phyloP scores from a whole-genome alignment of 2,797 vertebrate genomes.

The Heterohyrax brucei region DNA sequence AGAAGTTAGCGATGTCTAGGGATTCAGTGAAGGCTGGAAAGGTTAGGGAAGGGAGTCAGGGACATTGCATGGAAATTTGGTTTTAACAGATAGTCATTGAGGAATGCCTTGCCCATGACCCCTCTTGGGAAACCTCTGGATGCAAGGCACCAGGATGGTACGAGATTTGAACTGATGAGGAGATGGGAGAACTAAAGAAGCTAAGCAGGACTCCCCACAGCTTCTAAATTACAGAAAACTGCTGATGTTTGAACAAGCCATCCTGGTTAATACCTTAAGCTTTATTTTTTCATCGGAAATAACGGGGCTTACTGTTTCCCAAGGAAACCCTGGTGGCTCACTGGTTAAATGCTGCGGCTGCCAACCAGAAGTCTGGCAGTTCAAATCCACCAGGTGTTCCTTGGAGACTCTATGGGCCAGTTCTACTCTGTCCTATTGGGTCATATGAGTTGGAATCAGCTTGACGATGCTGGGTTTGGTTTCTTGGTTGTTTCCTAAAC shows the following conservation, averaged over 20 bases:
- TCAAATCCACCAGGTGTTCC: no score
- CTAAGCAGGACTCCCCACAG: neutral
- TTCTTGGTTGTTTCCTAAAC: neutral
- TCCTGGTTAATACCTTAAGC: slow-evolving; percentile 2
- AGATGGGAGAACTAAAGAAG: neutral
- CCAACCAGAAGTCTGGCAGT: no score
- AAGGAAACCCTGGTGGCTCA: no score
- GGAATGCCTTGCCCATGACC: neutral
- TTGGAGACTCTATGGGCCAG: no score
- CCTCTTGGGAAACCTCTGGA: neutral
- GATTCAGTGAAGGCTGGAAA: neutral
- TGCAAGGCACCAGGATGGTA: neutral
- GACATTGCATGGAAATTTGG: neutral
- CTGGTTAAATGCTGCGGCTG: no score
- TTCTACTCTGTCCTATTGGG: no score
- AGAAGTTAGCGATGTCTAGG: neutral
- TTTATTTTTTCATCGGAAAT: neutral
- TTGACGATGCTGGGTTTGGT: no score
- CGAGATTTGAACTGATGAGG: neutral
- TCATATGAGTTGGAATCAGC: no score
- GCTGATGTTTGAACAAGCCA: neutral
- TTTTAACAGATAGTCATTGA: neutral
- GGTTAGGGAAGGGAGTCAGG: neutral
- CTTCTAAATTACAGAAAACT: neutral
- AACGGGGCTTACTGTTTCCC: neutral